Base-by-base conservation (phyloP, 2,888 invertebrate genomes). In the Ctenicera cuprea region DNA sequence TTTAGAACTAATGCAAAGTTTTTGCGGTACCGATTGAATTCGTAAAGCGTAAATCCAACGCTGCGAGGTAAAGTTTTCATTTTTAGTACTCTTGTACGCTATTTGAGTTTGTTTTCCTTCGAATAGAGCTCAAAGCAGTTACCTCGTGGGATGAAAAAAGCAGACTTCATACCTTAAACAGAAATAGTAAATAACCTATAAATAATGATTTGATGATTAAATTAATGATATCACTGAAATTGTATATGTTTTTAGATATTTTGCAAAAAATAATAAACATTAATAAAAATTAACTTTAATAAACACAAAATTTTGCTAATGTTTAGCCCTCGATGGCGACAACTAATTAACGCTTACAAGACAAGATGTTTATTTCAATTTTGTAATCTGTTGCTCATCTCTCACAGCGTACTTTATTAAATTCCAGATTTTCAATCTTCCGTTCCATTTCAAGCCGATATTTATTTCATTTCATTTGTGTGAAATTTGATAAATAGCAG, bases 281-380 rank as follows among this genome's bases (percentile, higher is more conserved):
- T 54, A 33, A 54, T 54, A 33, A 33, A 54, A 54, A 54, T 54
- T 33, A 26, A 26, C 52, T n/a, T 52, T 52, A 52, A 33, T 33
- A 33, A 33, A 14, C 30, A 14, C 16, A 54, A 54, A 54, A 54
- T 54, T 14, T 54, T 54, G 33, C 33, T 54, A 54, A 54, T 54
- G 54, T 54, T 54, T 54, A 54, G 22, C 12, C 30, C 22, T 54
- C 5, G 54, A 26, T 16, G 30, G 30, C 54, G 54, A 54, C 54
- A 54, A 22, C 22, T 5, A 54, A 54, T 54, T 54, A 54, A 52
- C 16, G 30, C 54, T n/a, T 54, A 54, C 33, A 26, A 54, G 54
- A 54, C 54, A 54, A 54, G 30, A 33, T 33, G 54, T 54, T 26
- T 54, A 33, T 33, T 54, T 54, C 14, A 54, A 14, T 33, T n/a